Percentiles rank a stretch among this genome's conserved stretches.
Conservation (phyloP, 2,888 invertebrate genomes). For the Mesorhabditis sp. region DNA sequence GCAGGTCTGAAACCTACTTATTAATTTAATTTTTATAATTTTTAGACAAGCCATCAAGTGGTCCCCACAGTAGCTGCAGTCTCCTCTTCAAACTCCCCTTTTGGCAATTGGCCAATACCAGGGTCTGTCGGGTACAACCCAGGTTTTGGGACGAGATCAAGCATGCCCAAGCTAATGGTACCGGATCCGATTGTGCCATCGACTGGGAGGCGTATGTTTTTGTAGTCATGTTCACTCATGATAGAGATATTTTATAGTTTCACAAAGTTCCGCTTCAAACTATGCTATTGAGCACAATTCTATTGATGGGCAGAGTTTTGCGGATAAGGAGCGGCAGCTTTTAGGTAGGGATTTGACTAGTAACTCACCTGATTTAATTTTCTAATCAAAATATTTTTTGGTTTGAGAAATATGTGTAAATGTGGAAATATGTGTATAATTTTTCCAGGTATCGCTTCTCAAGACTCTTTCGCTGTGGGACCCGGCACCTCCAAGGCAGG, state of each 20-base stretch:
- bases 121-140: slow-evolving; percentile 33
- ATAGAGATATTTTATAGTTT: no score
- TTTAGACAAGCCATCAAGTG: slow-evolving; percentile 24
- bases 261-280: background rate
- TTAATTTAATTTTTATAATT: background rate
- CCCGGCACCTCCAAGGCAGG: background rate
- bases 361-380: background rate
- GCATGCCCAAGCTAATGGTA: background rate
- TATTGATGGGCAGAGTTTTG: background rate
- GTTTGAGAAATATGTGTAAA: no score
- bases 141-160: slow-evolving; percentile 3
- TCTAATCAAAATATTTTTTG: no score
- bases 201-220: background rate
- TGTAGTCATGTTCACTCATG: no score
- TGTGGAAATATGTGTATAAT: background rate
- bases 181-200: background rate
- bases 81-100: slow-evolving; percentile 26
- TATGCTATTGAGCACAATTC: slow-evolving; percentile 1
- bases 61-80: slow-evolving; percentile 19
- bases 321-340: background rate
- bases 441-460: background rate
- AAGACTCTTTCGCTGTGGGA: background rate
- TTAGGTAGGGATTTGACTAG: background rate
- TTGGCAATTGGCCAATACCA: slow-evolving; percentile 46
- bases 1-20: background rate